These are phyloP conservation scores for Chunga burmeisteri DNA, from an alignment of 2,113 vertebrate species.

Conservation along the genomic window DNA sequence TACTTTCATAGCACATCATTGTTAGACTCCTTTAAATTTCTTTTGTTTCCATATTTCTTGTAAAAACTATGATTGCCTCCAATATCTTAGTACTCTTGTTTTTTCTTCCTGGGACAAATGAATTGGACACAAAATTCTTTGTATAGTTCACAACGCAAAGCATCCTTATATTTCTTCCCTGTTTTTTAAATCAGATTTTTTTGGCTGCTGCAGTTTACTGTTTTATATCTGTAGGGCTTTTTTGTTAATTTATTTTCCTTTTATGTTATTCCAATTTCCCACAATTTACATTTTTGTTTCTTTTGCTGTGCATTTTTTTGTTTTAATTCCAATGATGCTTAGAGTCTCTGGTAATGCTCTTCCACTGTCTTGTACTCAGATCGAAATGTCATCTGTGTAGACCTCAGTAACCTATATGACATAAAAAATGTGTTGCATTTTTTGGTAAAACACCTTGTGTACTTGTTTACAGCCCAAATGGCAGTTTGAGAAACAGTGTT, in stretches of 20 bases:
- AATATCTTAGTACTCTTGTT: not conserved
- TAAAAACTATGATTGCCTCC: not conserved
- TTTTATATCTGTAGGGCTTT: not conserved
- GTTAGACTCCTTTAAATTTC: not conserved
- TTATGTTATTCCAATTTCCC: not conserved
- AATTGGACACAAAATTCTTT: not conserved
- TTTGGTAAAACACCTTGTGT: not conserved
- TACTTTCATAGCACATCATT: not conserved
- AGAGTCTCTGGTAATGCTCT: not conserved
- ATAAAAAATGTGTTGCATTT: not conserved
- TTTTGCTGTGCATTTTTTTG: accelerated
- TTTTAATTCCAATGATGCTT: not conserved
- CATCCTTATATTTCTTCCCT: not conserved
- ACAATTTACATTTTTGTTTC: not conserved
- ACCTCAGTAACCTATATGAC: not conserved
- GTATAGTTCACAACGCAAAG: not conserved
- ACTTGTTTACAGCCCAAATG: not conserved
- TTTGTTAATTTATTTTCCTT: not conserved
- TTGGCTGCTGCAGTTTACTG: not conserved
- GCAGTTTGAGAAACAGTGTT: not conserved
- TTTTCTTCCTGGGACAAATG: not conserved
- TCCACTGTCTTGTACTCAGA: not conserved
- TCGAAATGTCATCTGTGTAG: not conserved
- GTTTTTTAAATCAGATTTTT: not conserved
- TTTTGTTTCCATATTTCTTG: not conserved